Evolutionary conservation across 2,797 vertebrate genomes (phyloP), one percentile per base, ranked within the genome.

Genomic region (Enteromius fasciolatus): DNA sequence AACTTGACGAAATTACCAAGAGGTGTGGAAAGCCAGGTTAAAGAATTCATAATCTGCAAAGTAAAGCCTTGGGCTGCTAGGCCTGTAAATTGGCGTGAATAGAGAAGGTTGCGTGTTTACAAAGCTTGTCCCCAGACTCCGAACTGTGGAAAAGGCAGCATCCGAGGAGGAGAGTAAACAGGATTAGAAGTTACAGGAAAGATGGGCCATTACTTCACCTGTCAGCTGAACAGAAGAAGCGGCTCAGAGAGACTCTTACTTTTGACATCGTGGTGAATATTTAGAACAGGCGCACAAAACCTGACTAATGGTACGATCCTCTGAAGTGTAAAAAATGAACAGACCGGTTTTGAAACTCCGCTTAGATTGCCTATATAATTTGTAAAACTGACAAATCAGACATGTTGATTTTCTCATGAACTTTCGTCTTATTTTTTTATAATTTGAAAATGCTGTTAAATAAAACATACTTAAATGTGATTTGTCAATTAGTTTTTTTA

Each of bases 21-120:
- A 82, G 80, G 86, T 70, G 68, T 25, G 33, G 69, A 85, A 84
- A 83, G 84, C 80, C 57, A 73, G 83, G 85, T 85, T 84, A 81
- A 83, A 80, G 68, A 25, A 33, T 80, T 66, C 66, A 69, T 86
- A 90, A 87, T 89, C 87, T 87, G 80, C 57, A 87, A 87, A 85
- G 86, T 70, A 83, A 72, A 83, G 87, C 80, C 86, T 88, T 88
- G 82, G 81, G 86, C 84, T 83, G 73, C 81, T 82, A 85, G 84
- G 86, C 59, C 86, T 80, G 66, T 80, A 86, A 85, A 85, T 84
- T 85, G 61, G 72, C 59, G 59, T 77, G 81, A 85, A 74, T 72
- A 85, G 81, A 87, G 75, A 78, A 69, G 25, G 52, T 69, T 68
- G 84, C 8, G 48, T 84, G 66, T 59, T 81, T 82, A 85, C 88